phyloP scores from a whole-genome alignment of 2,797 vertebrate species.

The Octomys mimax region DNA sequence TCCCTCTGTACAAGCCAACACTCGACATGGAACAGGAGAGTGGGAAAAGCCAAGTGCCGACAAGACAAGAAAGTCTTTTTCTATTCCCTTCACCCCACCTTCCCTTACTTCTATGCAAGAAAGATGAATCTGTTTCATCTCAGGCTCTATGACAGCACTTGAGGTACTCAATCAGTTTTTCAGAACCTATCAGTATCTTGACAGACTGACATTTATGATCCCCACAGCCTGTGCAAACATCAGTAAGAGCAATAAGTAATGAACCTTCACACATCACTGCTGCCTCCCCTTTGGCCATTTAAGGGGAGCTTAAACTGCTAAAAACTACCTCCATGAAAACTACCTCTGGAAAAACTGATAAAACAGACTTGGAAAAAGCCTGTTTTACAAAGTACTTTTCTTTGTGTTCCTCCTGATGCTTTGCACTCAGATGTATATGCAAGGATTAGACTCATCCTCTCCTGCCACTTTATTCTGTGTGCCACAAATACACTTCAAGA shows the following conservation, averaged over 20 bases:
- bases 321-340: conserved; percentile 80
- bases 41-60: neutral
- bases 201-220: conserved; percentile 84
- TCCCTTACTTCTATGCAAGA: conserved; percentile 67
- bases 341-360: conserved; percentile 5
- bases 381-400: conserved; percentile 46
- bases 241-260: conserved; percentile 85
- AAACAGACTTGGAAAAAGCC: conserved; percentile 32
- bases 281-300: conserved; percentile 75
- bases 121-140: conserved; percentile 83
- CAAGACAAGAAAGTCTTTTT: conserved; percentile 43
- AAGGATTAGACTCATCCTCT: conserved; percentile 47
- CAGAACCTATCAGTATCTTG: conserved; percentile 81
- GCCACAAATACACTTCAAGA: conserved; percentile 70
- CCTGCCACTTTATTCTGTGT: conserved; percentile 61
- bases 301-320: conserved; percentile 77
- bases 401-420: conserved; percentile 14
- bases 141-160: conserved; percentile 81
- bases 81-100: neutral
- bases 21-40: conserved; percentile 19
- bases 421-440: conserved; percentile 12
- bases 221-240: conserved; percentile 84
- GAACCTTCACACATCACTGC: conserved; percentile 82
- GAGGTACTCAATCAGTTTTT: conserved; percentile 79
- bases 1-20: neutral